Base-by-base conservation (phyloP, 2,113 vertebrate species). In the Brachyhypopomus occidentalis region DNA sequence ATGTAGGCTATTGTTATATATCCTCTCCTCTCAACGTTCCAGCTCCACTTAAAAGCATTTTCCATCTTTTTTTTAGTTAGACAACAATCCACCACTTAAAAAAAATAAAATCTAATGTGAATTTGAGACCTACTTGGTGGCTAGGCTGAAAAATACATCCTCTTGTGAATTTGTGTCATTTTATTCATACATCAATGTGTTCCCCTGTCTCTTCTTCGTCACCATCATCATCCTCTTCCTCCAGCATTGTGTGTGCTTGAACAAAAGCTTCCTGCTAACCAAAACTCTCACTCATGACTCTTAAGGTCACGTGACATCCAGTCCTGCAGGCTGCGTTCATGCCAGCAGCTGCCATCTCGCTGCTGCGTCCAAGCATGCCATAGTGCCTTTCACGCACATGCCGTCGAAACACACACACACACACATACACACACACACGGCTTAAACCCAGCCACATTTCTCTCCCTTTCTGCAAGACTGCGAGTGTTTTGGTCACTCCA, bases 401-500 rank as follows among this genome's bases (percentile, higher is more conserved):
- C 90, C 75, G 87, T 87, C 86, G 84, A 71, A 79, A 88, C 89
- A 56, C 76, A 86, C 80, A 75, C 87, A 88, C 86, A 84, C 86
- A 75, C 82, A 88, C 79, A 76, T 88, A 92, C 94, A 91, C 94
- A 93, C 78, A 75, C 59, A 62, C 59, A 52, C 36, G 75, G 69
- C 72, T 72, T 86, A 89, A 87, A 82, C 81, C 86, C 88, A 78
- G 75, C 87, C 86, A 74, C 87, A 38, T 87, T 87, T 86, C 70
- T 83, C 83, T 84, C 58, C 76, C 87, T 88, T 81, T 95, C 95
- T 96, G 95, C 96, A 98, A 99, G 98, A 97, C 91, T 99, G 98
- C 77, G 95, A 98, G 95, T 99, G 98, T 96, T 97, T 96, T 94
- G 93, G 97, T 94, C 97, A 99, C 96, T 98, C 98, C 95, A 98